Base-by-base conservation (phyloP, 92 coral and sea anemone genomes). In the Palythoa caribaeorum region DNA sequence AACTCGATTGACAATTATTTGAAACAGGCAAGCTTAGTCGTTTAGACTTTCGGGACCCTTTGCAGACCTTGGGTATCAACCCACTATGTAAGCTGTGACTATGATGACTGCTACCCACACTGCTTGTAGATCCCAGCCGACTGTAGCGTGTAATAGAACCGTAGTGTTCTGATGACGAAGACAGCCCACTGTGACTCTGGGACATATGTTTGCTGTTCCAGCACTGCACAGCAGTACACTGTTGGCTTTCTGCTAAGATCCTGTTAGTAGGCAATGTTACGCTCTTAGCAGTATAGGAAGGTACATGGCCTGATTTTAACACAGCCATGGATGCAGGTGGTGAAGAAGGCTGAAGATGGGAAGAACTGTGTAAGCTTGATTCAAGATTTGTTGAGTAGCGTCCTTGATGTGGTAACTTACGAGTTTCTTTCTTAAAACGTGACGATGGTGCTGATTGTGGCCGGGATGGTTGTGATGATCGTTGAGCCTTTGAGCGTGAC, bases 391-490 rank as follows among this genome's bases (percentile, higher is more conserved):
- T 11, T 13, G 94, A 91, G 77, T 88, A 91, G 55, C 92, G 89
- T 15, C 87, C 92, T 39, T 83, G 87, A 63, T 83, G 53, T 12
- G 80, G 63, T 2, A 73, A 60, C 13, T 39, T 72, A 14, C 78
- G 76, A 38, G 66, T 40, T 6, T 60, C 60, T 80, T 88, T 90
- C 69, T 91, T 85, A 68, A 93, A 92, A 71, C 96, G 90, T 10
- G 96, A 55, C 1, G 96, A 79, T 0, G 98, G 98, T 28, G 98
- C 98, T 36, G 98, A 95, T 76, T 93, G 98, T n/a, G 98, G 98
- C 8, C 98, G 93, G 12, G 85, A 72, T 53, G 87, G 92, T 39
- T 90, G 71, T 21, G 73, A 83, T 17, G 89, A 69, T 38, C 75
- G 68, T 8, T 84, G 80, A 6, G 57, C 88, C 2, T 85, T 74